Conservation (phyloP, 2,113 vertebrate genomes). For the Saiga tatarica region DNA sequence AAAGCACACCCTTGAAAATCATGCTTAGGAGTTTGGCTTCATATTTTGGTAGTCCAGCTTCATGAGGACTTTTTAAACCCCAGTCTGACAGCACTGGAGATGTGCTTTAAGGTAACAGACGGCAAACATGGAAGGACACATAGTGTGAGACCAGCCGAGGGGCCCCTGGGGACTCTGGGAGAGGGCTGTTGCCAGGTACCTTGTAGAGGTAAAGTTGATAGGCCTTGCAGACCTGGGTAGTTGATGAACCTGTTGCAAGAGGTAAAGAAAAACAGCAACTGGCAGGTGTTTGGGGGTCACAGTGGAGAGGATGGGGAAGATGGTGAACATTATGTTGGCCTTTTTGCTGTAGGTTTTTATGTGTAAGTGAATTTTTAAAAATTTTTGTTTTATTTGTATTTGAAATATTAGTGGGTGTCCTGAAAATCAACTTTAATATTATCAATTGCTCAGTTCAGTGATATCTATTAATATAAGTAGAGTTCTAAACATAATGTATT, state of each 20-base stretch:
- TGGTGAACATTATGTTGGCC: background rate
- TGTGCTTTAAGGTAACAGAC: background rate
- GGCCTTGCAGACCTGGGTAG: background rate
- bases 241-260: background rate
- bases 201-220: background rate
- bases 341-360: slow-evolving; percentile 14
- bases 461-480: background rate
- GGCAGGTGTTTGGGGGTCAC: background rate
- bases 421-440: slow-evolving; percentile 23
- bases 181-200: background rate
- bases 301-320: background rate
- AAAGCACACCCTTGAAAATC: background rate
- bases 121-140: background rate
- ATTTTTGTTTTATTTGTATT: background rate
- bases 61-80: background rate
- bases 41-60: background rate
- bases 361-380: background rate
- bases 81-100: background rate
- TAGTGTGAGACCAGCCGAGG: background rate
- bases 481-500: background rate
- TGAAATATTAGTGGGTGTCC: background rate
- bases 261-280: background rate
- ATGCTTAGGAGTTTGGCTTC: background rate
- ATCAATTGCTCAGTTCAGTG: background rate
- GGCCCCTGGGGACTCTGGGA: background rate